These are phyloP conservation scores for Dasypus novemcinctus DNA, from an alignment of 2,113 vertebrate species.

Conservation along the genomic window DNA sequence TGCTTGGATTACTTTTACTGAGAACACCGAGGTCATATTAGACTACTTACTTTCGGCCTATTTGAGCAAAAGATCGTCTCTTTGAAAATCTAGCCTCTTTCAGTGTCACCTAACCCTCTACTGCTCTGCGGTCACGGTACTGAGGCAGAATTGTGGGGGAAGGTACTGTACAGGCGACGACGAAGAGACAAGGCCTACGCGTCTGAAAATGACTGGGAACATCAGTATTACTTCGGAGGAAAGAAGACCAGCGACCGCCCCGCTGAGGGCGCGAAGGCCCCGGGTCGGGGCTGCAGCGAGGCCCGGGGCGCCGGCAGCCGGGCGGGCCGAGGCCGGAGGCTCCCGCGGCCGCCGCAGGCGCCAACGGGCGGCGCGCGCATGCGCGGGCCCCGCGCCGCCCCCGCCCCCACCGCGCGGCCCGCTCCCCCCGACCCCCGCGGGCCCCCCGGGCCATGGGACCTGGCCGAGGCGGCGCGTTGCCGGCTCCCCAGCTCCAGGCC, in stretches of 20 bases:
- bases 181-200: too few species aligned
- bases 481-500: neutral
- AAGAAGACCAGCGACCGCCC: neutral
- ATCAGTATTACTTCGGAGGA: neutral
- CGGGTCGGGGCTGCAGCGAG: too few species aligned
- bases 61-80: neutral
- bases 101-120: neutral
- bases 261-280: too few species aligned
- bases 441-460: constrained; percentile 62
- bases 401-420: constrained; percentile 30
- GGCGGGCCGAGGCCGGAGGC: neutral
- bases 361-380: constrained; percentile 31
- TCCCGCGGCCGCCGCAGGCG: neutral
- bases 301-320: too few species aligned
- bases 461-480: neutral
- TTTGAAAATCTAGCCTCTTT: neutral
- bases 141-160: too few species aligned
- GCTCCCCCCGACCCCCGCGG: neutral
- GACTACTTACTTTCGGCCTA: neutral
- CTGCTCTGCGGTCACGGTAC: too few species aligned
- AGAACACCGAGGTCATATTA: neutral
- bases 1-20: neutral
- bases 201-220: neutral
- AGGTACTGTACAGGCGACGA: neutral
- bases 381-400: constrained; percentile 29